Base-by-base conservation (phyloP, 2,113 vertebrate genomes). In the Ceuthmochares aereus region DNA sequence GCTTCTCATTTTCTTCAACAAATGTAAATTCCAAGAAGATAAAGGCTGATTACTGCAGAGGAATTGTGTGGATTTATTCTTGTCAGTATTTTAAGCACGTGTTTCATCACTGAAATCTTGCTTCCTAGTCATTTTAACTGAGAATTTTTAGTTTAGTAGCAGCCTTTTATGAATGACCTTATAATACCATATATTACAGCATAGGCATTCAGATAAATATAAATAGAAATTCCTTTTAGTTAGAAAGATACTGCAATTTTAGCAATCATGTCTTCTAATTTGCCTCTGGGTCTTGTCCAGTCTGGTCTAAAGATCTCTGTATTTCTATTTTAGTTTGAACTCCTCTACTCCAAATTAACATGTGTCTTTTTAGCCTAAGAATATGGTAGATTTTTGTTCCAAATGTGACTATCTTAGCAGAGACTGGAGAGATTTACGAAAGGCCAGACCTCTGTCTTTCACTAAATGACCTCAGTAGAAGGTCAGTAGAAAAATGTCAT, bases 161-260 rank as follows among this genome's bases (percentile, higher is more conserved):
- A 80, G 55, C 14, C 29, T 89, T 87, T 91, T 72, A 79, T 94
- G 70, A 96, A 80, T 67, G 16, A 34, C 18, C 16, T 94, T 26
- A 7, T 72, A 95, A 90, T 75, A 74, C 27, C 88, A 34, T 52
- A 49, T 30, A 88, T 83, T 90, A 87, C 56, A 94, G 45, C 80
- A 74, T 34, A 76, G 26, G 16, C 84, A 92, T 95, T 94, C 91
- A 91, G 84, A 92, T 74, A 91, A 94, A 91, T 79, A 95, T 92
- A 95, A 94, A 93, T 70, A 55, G 85, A 90, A 92, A 92, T 92
- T 95, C 90, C 73, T 93, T 92, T 89, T 76, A 87, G 84, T 79
- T 89, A 90, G 76, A 91, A 26, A 84, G 83, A 90, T 64, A 90
- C 30, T 1, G 0, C 76, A 89, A 66, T 96, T 97, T 95, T 88